Evolutionary conservation across 2,113 vertebrate species (phyloP).

Genomic region (Proterorhinus semilunaris): DNA sequence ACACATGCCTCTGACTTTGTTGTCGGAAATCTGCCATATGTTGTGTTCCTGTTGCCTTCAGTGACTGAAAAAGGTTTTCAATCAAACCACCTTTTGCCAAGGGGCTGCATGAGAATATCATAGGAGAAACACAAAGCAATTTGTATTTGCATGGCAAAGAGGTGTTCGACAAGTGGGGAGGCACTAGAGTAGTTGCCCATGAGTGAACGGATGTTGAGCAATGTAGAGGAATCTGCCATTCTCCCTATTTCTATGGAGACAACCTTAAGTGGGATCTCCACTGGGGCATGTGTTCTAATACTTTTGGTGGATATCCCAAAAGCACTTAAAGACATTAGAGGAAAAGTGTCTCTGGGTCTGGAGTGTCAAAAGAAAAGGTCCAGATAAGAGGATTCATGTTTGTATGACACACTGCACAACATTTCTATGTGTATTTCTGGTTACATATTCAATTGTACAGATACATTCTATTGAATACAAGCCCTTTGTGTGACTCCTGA

Average conservation of each 20-base stretch:
- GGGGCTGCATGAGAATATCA: constrained; percentile 27
- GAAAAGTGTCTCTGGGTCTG: constrained; percentile 3
- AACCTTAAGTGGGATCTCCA: constrained; percentile 29
- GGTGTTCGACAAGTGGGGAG: constrained; percentile 57
- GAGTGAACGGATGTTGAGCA: constrained; percentile 51
- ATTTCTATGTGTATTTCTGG: background rate
- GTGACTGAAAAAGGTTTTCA: constrained; percentile 19
- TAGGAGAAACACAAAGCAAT: constrained; percentile 43
- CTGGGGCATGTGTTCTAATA: constrained; percentile 29
- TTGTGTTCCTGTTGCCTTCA: constrained; percentile 24
- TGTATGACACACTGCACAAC: constrained; percentile 3
- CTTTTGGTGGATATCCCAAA: constrained; percentile 54
- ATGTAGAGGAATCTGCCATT: constrained; percentile 47
- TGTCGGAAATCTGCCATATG: constrained; percentile 41
- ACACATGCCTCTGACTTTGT: constrained; percentile 29
- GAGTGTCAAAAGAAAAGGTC: constrained; percentile 13
- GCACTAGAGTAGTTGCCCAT: constrained; percentile 44
- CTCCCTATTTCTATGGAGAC: constrained; percentile 39
- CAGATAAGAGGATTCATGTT: background rate
- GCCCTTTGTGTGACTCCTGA: background rate
- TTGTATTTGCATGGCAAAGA: constrained; percentile 65
- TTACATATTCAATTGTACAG: background rate
- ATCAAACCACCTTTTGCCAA: constrained; percentile 26
- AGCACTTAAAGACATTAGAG: constrained; percentile 36
- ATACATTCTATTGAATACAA: background rate